phyloP scores from a whole-genome alignment of 1,140 invertebrate species.

The Trichomalopsis sarcophagae region DNA sequence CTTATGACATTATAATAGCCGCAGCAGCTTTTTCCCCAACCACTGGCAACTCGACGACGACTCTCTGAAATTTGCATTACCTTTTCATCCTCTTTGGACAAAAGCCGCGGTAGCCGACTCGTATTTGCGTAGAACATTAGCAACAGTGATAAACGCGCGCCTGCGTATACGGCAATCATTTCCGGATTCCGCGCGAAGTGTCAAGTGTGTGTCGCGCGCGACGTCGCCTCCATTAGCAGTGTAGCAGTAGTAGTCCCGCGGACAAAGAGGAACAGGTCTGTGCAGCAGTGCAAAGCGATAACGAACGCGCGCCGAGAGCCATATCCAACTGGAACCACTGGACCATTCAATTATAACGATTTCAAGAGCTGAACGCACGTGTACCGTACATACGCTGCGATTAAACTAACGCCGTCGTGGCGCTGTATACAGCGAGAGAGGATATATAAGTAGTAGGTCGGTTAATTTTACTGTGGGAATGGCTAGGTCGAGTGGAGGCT shows the following conservation, averaged over 20 bases:
- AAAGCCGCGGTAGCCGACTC: neutral
- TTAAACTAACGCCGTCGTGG: neutral
- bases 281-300: slow-evolving; percentile 9
- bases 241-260: neutral
- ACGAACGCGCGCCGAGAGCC: slow-evolving; percentile 6
- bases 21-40: neutral
- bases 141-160: neutral
- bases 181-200: slow-evolving; percentile 19
- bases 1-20: neutral
- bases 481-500: neutral
- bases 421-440: neutral
- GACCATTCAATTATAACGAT: slow-evolving; percentile 23
- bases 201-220: slow-evolving; percentile 1
- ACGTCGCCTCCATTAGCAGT: neutral
- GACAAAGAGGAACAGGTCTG: slow-evolving; percentile 1
- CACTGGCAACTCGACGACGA: neutral
- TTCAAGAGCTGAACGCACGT: neutral
- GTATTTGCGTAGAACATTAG: slow-evolving; percentile 16
- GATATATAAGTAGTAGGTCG: neutral
- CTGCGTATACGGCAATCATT: neutral
- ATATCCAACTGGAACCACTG: neutral
- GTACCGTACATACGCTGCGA: neutral
- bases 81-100: neutral
- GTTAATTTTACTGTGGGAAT: slow-evolving; percentile 22
- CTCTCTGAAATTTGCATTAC: neutral